phyloP scores from a whole-genome alignment of 2,113 vertebrate genomes.

The Rynchops niger region DNA sequence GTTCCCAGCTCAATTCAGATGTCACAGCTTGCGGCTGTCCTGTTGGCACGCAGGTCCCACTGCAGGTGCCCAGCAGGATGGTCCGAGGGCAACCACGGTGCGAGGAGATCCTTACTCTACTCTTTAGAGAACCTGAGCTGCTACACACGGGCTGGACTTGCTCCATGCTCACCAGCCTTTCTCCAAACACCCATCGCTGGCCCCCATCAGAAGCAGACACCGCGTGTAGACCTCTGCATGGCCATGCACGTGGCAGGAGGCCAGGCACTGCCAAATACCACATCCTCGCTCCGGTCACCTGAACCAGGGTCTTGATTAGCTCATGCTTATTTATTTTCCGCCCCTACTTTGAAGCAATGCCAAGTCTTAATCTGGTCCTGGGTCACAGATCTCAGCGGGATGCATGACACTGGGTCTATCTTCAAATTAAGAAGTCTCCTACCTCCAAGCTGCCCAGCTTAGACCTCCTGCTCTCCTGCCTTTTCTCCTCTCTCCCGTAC shows the following conservation, averaged over 20 bases:
- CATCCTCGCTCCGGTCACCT: rapidly evolving
- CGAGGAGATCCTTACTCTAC: neutral
- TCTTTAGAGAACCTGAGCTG: neutral
- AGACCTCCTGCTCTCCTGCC: neutral
- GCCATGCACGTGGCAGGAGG: rapidly evolving
- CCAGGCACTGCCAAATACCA: neutral
- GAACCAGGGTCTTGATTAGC: neutral
- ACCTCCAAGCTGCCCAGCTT: neutral
- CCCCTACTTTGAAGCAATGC: neutral
- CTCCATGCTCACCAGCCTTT: neutral
- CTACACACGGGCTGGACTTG: neutral
- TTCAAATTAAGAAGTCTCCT: neutral
- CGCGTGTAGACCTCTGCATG: rapidly evolving
- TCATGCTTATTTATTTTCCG: neutral
- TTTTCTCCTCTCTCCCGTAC: rapidly evolving
- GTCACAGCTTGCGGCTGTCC: neutral
- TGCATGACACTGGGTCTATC: neutral
- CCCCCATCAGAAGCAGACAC: neutral
- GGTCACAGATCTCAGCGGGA: neutral
- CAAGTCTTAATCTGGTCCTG: neutral
- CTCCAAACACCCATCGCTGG: neutral
- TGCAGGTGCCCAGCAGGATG: neutral
- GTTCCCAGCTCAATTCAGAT: neutral
- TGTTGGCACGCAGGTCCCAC: rapidly evolving
- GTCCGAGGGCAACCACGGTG: rapidly evolving